Percentiles rank a stretch among this genome's conserved stretches.
Conservation (phyloP, 2,113 vertebrate species). For the Morphnarchus princeps region DNA sequence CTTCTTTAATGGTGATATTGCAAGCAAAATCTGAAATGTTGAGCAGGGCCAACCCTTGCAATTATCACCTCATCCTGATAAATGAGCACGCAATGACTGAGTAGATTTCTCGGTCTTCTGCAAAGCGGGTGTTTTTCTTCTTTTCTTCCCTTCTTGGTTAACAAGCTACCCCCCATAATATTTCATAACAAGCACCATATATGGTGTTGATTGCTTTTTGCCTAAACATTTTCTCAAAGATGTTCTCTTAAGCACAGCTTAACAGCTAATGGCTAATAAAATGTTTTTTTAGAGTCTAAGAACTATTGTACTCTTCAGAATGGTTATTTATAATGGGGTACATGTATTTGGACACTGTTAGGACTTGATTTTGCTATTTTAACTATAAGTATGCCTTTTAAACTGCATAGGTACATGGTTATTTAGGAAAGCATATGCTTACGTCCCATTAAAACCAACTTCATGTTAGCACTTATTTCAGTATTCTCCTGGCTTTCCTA, state of each 20-base stretch:
- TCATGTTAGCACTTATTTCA: not conserved
- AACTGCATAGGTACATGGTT: rapidly evolving
- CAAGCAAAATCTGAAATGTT: not conserved
- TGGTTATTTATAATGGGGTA: not conserved
- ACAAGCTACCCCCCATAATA: not conserved
- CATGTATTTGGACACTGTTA: not conserved
- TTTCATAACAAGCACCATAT: not conserved
- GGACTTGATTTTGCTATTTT: not conserved
- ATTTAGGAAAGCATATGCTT: not conserved
- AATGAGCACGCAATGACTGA: not conserved
- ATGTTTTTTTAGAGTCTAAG: not conserved
- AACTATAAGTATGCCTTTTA: not conserved
- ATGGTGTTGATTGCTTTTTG: not conserved
- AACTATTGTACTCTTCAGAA: not conserved
- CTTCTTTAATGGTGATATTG: not conserved
- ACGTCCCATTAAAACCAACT: not conserved
- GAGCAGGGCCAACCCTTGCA: not conserved
- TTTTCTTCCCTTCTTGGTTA: not conserved
- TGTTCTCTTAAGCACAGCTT: not conserved
- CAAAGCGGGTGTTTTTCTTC: not conserved
- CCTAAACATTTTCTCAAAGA: not conserved
- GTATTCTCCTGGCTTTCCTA: not conserved
- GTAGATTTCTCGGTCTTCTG: not conserved
- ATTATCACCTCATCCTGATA: not conserved
- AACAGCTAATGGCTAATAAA: not conserved